Conservation (phyloP, 1,140 invertebrate genomes). For the Drosophila simulans region DNA sequence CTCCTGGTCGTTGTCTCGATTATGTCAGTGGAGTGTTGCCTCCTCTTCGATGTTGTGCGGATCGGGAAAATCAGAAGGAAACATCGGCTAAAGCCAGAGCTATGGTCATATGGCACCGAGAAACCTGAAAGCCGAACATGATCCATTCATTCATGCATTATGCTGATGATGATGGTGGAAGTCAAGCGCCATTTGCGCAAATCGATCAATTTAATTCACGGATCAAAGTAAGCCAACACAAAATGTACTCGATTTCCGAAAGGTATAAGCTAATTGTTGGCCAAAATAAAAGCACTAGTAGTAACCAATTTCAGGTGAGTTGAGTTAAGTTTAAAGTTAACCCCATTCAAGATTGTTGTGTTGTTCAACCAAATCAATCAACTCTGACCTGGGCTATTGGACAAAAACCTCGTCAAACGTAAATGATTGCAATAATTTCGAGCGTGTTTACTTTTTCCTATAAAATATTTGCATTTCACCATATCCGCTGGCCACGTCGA, state of each 20-base stretch:
- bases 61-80: constrained; percentile 24
- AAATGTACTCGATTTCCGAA: not conserved
- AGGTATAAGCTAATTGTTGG: not conserved
- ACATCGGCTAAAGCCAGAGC: not conserved
- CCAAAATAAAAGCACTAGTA: too few relatives aligned
- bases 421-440: constrained; percentile 51
- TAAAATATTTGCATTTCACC: constrained; percentile 46
- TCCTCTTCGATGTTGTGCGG: constrained; percentile 70
- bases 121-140: constrained; percentile 28
- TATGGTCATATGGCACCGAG: not conserved
- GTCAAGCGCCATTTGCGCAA: constrained; percentile 45
- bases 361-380: constrained; percentile 27
- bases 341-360: not conserved
- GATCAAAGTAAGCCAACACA: not conserved
- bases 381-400: not conserved
- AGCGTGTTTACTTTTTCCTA: constrained; percentile 45
- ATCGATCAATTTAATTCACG: constrained; percentile 33
- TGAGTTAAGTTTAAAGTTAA: not conserved
- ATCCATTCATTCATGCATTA: constrained; percentile 48
- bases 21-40: constrained; percentile 78
- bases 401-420: constrained; percentile 22
- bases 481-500: constrained; percentile 38
- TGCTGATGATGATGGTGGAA: constrained; percentile 15
- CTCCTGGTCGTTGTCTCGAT: constrained; percentile 76
- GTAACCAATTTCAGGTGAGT: too few relatives aligned